These are phyloP conservation scores for Lacanobia oleracea DNA, from an alignment of 2,888 invertebrate species.

Conservation along the genomic window DNA sequence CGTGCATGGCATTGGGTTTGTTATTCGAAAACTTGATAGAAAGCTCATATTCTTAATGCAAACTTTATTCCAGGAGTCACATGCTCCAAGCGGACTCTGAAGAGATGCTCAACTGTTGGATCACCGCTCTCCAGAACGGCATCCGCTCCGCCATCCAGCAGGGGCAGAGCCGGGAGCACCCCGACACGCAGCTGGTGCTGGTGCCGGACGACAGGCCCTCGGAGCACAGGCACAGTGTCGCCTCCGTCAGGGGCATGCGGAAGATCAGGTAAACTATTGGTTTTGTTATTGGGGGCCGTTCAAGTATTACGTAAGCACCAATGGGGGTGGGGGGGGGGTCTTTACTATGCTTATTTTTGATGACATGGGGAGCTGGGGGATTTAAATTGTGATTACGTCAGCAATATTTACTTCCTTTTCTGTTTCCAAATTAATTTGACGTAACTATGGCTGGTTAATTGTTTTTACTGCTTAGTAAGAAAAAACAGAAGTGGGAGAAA, in stretches of 20 bases:
- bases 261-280: conserved; percentile 74
- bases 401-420: too few species aligned
- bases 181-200: conserved; percentile 82
- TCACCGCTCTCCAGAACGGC: conserved; percentile 96
- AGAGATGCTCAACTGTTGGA: conserved; percentile 97
- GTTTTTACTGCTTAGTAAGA: too few species aligned
- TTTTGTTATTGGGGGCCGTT: neutral
- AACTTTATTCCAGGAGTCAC: conserved; percentile 93
- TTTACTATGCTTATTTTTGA: too few species aligned
- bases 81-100: conserved; percentile 99
- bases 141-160: conserved; percentile 96
- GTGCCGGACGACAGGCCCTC: conserved; percentile 79
- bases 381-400: too few species aligned
- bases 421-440: too few species aligned
- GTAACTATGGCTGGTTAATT: too few species aligned
- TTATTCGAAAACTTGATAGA: neutral
- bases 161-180: conserved; percentile 88
- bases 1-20: neutral
- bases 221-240: conserved; percentile 68
- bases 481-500: too few species aligned
- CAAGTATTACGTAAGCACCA: too few species aligned
- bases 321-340: too few species aligned
- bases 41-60: neutral
- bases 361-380: too few species aligned
- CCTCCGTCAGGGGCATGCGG: conserved; percentile 76